A percentile compares a stretch with the other conserved stretches of the same genome.
Conservation (phyloP, 2,113 vertebrate species). For the human region GRCh38 chr2:202596001-202596500, state of each 20-base stretch:
- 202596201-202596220: not conserved
- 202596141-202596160: not conserved
- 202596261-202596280: not conserved
- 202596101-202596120: not conserved
- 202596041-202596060: constrained; percentile 7
- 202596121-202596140: not conserved
- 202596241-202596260: not conserved
- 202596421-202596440: not conserved
- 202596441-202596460: not conserved
- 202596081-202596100: not conserved
- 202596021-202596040: not conserved
- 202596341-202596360: not conserved
- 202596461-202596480: not conserved
- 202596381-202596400: not conserved
- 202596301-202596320: not conserved
- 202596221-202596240: not conserved
- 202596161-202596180: not conserved
- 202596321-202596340: not conserved
- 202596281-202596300: not conserved
- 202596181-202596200: not conserved
- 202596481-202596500: not conserved
- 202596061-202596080: not conserved
- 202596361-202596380: not conserved
- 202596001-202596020: not conserved
- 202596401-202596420: not conserved